phyloP scores from a whole-genome alignment of 2,113 vertebrate species.

The Zosterops borbonicus region DNA sequence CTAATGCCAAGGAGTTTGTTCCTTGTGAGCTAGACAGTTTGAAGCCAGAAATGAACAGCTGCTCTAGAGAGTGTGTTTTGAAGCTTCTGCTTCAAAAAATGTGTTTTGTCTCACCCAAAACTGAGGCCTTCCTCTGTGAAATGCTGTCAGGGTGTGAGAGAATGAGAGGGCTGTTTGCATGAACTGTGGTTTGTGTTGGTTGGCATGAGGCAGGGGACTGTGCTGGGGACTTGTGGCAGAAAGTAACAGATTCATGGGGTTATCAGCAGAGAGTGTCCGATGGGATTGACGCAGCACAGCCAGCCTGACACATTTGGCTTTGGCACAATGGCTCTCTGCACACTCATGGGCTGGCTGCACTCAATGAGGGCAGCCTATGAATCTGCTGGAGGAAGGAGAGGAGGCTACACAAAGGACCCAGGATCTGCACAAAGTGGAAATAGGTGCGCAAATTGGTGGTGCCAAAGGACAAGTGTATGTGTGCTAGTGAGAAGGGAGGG shows the following conservation, averaged over 20 bases:
- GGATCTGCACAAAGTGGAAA: background rate
- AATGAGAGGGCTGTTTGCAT: background rate
- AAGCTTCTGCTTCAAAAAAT: background rate
- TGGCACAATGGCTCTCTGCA: background rate
- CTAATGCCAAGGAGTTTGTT: background rate
- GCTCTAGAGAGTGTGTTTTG: background rate
- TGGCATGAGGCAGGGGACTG: fast-evolving
- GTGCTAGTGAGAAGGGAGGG: background rate
- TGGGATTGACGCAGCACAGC: background rate
- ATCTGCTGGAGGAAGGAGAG: background rate
- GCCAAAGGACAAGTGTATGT: fast-evolving
- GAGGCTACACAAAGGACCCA: fast-evolving
- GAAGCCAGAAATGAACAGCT: background rate
- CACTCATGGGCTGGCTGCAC: fast-evolving
- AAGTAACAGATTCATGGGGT: background rate
- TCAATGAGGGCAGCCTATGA: background rate
- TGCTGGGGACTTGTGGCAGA: background rate
- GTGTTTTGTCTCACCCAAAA: background rate
- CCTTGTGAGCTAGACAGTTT: background rate
- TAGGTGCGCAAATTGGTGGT: background rate
- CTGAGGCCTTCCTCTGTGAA: background rate
- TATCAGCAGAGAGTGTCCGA: background rate
- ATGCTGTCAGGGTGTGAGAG: fast-evolving
- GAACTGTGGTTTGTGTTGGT: background rate
- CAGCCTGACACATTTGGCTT: background rate